phyloP scores from a whole-genome alignment of 2,113 vertebrate species.

The Bothrops jararaca region DNA sequence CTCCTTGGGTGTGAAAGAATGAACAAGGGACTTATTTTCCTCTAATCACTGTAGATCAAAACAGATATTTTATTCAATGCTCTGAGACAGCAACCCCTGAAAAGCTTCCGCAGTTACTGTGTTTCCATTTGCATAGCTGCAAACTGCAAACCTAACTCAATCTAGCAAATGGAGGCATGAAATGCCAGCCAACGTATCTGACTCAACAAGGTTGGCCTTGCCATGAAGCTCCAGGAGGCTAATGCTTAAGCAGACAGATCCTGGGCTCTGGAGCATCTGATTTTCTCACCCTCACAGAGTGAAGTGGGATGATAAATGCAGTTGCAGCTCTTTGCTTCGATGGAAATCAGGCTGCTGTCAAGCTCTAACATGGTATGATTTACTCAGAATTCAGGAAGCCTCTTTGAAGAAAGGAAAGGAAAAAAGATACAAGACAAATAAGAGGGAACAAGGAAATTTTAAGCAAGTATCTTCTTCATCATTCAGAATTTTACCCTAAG shows the following conservation, averaged over 20 bases:
- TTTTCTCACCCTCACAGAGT: background rate
- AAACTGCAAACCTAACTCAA: constrained; percentile 45
- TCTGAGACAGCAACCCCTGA: constrained; percentile 51
- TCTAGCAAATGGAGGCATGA: constrained; percentile 37
- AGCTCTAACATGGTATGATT: background rate
- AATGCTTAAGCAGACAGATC: background rate
- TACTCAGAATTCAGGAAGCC: background rate
- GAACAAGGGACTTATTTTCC: constrained; percentile 40
- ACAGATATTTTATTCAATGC: constrained; percentile 48
- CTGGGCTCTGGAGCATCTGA: background rate
- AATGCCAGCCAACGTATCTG: constrained; percentile 33
- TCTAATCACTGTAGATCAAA: constrained; percentile 40
- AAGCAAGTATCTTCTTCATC: background rate
- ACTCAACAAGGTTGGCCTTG: background rate
- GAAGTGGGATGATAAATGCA: background rate
- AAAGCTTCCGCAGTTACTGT: constrained; percentile 43
- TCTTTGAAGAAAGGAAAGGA: background rate
- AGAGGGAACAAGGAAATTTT: background rate
- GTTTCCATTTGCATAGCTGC: constrained; percentile 53
- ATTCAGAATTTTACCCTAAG: background rate
- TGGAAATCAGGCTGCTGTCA: background rate
- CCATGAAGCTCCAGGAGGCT: background rate
- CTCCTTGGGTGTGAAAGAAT: constrained; percentile 51
- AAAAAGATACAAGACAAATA: background rate
- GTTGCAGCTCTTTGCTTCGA: background rate